These are phyloP conservation scores for Archivesica marissinica DNA, from an alignment of 1,140 invertebrate genomes.

Conservation along the genomic window DNA sequence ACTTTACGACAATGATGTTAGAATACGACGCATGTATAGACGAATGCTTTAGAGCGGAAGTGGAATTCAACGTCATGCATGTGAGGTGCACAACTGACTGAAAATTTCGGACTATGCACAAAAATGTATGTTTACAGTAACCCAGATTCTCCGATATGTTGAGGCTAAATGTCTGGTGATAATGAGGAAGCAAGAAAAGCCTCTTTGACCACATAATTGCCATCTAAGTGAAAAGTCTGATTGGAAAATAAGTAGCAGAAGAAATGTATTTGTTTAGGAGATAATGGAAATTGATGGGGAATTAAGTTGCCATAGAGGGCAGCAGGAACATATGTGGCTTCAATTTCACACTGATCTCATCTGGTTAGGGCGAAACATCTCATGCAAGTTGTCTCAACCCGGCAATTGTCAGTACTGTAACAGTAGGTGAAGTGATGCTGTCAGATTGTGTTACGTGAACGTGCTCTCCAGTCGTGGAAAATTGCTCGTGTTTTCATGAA, in stretches of 20 bases:
- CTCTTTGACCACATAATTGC: constrained; percentile 3
- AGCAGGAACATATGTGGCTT: not conserved
- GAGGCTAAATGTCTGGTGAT: not conserved
- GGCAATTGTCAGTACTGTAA: too few relatives aligned
- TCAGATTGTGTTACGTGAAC: too few relatives aligned
- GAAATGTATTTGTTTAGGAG: not conserved
- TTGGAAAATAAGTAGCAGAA: not conserved
- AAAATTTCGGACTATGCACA: too few relatives aligned
- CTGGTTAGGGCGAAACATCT: not conserved
- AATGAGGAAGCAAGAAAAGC: not conserved
- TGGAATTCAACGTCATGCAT: too few relatives aligned
- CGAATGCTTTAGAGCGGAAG: too few relatives aligned
- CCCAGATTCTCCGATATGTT: not conserved
- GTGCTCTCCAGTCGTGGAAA: too few relatives aligned
- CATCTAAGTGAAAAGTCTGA: constrained; percentile 16
- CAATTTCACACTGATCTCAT: not conserved
- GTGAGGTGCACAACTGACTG: too few relatives aligned
- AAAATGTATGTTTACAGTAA: too few relatives aligned
- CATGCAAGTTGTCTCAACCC: not conserved
- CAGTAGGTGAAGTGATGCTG: too few relatives aligned
- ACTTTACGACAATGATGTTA: too few relatives aligned
- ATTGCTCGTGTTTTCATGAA: too few relatives aligned
- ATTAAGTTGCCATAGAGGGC: not conserved
- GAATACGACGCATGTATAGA: too few relatives aligned
- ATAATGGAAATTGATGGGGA: constrained; percentile 18